A percentile compares a stretch with the other conserved stretches of the same genome.
These are phyloP conservation scores for Ascidia mentula DNA, from an alignment of 23 tunicate genomes.

Conservation along the genomic window DNA sequence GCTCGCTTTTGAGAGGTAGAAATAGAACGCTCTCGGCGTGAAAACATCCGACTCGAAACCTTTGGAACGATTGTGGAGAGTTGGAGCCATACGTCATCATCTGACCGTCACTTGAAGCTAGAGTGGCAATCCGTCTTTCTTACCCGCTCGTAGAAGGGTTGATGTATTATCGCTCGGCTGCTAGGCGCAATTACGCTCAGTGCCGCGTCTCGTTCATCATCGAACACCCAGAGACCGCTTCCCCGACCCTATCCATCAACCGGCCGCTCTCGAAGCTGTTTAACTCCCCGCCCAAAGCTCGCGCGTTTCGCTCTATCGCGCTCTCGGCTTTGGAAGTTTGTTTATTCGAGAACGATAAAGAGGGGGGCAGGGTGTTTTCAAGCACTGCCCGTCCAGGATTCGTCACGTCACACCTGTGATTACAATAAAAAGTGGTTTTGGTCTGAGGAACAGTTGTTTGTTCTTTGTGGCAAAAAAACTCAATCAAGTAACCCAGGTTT, in stretches of 20 bases:
- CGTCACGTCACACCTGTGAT: no score
- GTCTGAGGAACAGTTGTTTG: no score
- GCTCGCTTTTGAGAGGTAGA: background rate
- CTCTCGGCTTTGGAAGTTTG: background rate
- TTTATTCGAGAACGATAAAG: no score
- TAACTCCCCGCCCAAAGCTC: background rate
- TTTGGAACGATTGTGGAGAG: background rate
- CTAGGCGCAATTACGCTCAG: background rate
- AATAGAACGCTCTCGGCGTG: background rate
- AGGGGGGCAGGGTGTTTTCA: no score
- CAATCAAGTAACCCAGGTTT: no score
- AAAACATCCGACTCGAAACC: background rate
- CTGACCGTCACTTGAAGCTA: conserved; percentile 4
- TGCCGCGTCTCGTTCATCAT: background rate
- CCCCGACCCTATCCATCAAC: background rate
- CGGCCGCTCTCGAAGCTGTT: background rate
- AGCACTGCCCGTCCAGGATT: no score
- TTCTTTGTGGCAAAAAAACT: no score
- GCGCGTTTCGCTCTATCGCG: background rate
- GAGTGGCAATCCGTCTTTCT: conserved; percentile 27
- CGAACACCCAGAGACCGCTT: background rate
- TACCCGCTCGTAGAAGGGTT: conserved; percentile 13
- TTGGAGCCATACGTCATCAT: conserved; percentile 20
- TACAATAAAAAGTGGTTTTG: no score
- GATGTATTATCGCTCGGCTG: conserved; percentile 45